Evolutionary conservation across 1,140 invertebrate genomes (phyloP), one percentile per base, ranked within the genome.

Genomic region (Oryctes rhinoceros): DNA sequence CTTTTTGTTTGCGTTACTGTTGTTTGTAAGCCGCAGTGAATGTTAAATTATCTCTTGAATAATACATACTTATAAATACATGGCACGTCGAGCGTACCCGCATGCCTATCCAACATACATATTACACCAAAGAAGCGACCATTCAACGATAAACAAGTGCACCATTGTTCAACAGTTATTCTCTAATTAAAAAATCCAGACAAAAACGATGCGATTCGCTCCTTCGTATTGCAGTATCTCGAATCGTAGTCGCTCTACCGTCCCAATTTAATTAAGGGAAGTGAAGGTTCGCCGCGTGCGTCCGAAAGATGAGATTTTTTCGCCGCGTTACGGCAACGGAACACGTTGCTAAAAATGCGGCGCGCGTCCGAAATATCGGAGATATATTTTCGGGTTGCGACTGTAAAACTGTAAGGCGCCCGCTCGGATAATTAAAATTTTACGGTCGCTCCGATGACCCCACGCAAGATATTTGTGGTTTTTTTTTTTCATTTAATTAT

Each of bases 341-440:
- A 18, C 15, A 18, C 18, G 18, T 59, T 7, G 15, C 15, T 59
- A 59, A 59, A 59, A 59, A 59, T 59, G 53, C 53, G 53, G 53
- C 53, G 13, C 53, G 53, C 53, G 53, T 59, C 53, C 7, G 53
- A n/a, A 18, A 59, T 18, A 59, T 59, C 18, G 53, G 53, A 44
- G 53, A 59, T 59, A 59, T 59, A 59, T 59, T 59, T 59, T 59
- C 53, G 53, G 53, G 53, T 18, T 59, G 15, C 53, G 53, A 59
- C 53, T 59, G 53, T 59, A 59, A 59, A 59, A 59, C 53, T 59
- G 53, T 18, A 18, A 59, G 53, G 53, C 53, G 53, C 53, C 53
- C 53, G 53, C 53, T 59, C 49, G 18, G 53, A 59, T 59, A 59
- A 59, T 59, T 59, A 59, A 59, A 59, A 59, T 59, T 59, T 59